Percentiles rank a stretch among this genome's conserved stretches.
These are phyloP conservation scores for Rhinatrema bivittatum DNA, from an alignment of 2,797 vertebrate species.

Conservation along the genomic window DNA sequence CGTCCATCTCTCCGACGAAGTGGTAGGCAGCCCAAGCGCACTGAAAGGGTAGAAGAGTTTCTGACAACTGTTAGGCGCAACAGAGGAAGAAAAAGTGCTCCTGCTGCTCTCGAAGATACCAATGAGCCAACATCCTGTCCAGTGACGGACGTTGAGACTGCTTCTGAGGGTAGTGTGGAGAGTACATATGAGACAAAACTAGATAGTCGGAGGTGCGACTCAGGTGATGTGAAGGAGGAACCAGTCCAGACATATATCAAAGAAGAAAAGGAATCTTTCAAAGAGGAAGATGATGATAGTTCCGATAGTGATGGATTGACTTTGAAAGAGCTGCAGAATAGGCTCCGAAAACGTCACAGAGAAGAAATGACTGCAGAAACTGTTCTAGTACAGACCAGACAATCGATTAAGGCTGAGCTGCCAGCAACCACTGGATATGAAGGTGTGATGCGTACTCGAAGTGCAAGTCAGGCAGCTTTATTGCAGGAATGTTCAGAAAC, in stretches of 20 bases:
- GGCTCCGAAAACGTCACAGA: conserved; percentile 43
- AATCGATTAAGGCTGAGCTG: conserved; percentile 1
- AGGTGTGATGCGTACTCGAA: conserved; percentile 35
- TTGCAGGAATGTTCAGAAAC: conserved; percentile 29
- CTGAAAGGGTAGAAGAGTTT: conserved; percentile 90
- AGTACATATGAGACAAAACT: conserved; percentile 54
- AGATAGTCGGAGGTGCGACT: conserved; percentile 33
- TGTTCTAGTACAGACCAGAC: background rate
- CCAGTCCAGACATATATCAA: conserved; percentile 1
- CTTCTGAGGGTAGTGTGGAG: conserved; percentile 66
- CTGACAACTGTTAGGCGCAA: conserved; percentile 62
- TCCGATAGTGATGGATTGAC: conserved; percentile 80
- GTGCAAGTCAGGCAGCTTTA: conserved; percentile 15
- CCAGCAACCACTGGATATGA: conserved; percentile 45
- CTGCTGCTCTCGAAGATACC: conserved; percentile 66
- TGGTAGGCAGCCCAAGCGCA: conserved; percentile 65
- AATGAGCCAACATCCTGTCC: conserved; percentile 59
- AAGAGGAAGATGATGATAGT: conserved; percentile 43
- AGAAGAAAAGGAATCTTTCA: conserved; percentile 21
- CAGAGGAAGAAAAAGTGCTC: conserved; percentile 46
- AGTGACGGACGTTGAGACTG: conserved; percentile 59
- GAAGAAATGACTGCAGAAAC: conserved; percentile 38
- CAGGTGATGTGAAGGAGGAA: conserved; percentile 31
- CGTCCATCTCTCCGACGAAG: conserved; percentile 55
- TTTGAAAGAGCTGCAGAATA: conserved; percentile 59